Percentiles rank a stretch among this genome's conserved stretches.
Conservation (phyloP, 2,797 vertebrate genomes). For the Sternotherus odoratus region DNA sequence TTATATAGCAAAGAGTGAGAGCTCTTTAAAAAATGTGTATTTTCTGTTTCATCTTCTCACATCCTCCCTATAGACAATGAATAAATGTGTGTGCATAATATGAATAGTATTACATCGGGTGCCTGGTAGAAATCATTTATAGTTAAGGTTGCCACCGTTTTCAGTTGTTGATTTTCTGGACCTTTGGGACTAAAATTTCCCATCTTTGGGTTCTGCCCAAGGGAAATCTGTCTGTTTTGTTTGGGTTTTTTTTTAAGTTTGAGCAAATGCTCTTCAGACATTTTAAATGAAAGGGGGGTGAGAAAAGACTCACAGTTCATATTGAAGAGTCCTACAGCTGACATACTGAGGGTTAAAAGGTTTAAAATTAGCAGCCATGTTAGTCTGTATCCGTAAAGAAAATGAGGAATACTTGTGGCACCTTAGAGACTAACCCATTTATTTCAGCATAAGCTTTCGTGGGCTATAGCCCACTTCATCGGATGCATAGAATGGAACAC, state of each 20-base stretch:
- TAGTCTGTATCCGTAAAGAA: too few relatives aligned
- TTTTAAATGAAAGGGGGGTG: neutral
- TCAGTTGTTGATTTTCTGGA: neutral
- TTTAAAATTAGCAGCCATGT: too few relatives aligned
- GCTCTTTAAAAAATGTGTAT: neutral
- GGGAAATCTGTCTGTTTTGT: neutral
- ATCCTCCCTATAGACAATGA: neutral
- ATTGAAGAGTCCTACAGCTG: accelerated
- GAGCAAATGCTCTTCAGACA: neutral
- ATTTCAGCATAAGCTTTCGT: too few relatives aligned
- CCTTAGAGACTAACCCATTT: too few relatives aligned
- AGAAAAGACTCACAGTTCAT: neutral
- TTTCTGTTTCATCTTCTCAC: neutral
- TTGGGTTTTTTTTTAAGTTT: neutral
- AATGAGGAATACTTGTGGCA: too few relatives aligned
- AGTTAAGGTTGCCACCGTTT: neutral
- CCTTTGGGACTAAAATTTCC: neutral
- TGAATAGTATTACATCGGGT: neutral
- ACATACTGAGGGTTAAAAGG: neutral
- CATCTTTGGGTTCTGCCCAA: neutral
- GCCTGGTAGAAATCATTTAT: neutral
- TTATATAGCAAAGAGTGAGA: neutral
- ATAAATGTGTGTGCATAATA: neutral
- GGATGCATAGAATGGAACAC: too few relatives aligned
- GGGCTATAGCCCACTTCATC: too few relatives aligned